phyloP scores from a whole-genome alignment of 1,140 invertebrate species.

The Scaptomyza hsui region DNA sequence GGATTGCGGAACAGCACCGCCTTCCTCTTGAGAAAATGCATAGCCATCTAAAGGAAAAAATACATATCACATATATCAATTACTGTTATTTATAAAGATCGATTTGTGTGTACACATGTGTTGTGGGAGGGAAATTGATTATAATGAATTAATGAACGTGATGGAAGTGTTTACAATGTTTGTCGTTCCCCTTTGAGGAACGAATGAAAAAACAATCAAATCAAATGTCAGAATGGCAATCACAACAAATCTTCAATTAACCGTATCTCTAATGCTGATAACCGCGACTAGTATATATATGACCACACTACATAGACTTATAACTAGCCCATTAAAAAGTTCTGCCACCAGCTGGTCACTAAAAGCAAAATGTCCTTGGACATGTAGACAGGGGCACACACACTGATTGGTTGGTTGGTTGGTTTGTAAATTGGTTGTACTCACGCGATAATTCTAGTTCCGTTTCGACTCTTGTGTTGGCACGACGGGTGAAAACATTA shows the following conservation, averaged over 20 bases:
- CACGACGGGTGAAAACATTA: conserved; percentile 94
- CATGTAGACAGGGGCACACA: background rate
- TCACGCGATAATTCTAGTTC: conserved; percentile 96
- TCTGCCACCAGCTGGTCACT: conserved; percentile 35
- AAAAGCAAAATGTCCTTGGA: conserved; percentile 32
- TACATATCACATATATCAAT: conserved; percentile 1
- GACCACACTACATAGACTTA: conserved; percentile 18
- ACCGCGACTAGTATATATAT: conserved; percentile 7
- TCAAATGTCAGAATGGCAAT: conserved; percentile 25
- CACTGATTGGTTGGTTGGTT: conserved; percentile 17
- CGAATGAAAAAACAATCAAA: conserved; percentile 1
- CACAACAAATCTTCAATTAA: conserved; percentile 29
- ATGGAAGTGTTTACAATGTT: conserved; percentile 26
- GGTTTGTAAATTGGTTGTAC: conserved; percentile 85
- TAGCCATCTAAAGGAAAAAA: conserved; percentile 91
- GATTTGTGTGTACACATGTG: background rate
- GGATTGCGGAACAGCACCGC: conserved; percentile 95
- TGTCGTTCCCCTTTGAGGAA: background rate
- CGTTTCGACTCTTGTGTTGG: conserved; percentile 90
- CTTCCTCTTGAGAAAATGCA: conserved; percentile 99
- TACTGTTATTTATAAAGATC: background rate
- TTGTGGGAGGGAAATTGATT: conserved; percentile 5
- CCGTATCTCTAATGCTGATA: conserved; percentile 54
- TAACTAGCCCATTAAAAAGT: conserved; percentile 37
- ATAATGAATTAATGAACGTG: conserved; percentile 12